Evolutionary conservation across 2,797 vertebrate species (phyloP).

Genomic region (Cyprinella venusta): DNA sequence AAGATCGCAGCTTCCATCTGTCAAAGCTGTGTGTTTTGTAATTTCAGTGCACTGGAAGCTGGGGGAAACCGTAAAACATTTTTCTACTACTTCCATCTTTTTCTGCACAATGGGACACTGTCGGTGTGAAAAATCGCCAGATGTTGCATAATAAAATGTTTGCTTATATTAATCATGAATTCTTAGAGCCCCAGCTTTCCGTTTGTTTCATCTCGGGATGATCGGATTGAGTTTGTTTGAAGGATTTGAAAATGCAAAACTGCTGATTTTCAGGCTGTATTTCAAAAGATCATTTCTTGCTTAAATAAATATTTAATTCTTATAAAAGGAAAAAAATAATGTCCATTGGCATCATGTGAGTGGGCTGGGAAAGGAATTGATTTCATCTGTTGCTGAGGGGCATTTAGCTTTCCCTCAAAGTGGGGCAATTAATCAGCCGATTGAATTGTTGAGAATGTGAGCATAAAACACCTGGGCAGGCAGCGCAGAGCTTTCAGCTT

Average conservation of each 20-base stretch:
- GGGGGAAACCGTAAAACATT: background rate
- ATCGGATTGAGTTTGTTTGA: background rate
- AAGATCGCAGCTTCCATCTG: conserved; percentile 33
- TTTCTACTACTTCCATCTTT: conserved; percentile 15
- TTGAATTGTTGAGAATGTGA: conserved; percentile 72
- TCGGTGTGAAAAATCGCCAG: conserved; percentile 4
- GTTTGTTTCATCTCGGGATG: background rate
- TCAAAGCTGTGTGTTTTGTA: conserved; percentile 32
- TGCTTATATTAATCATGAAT: background rate
- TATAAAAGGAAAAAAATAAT: conserved; percentile 37
- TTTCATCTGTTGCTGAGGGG: conserved; percentile 56
- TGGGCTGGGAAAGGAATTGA: conserved; percentile 63
- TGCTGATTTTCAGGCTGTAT: conserved; percentile 17
- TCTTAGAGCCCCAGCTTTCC: background rate
- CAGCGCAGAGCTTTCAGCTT: conserved; percentile 64
- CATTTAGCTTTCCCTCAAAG: conserved; percentile 62
- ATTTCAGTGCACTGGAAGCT: conserved; percentile 25
- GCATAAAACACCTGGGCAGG: conserved; percentile 72
- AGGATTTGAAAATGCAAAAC: conserved; percentile 9
- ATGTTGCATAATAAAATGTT: conserved; percentile 40
- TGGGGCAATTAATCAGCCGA: conserved; percentile 73
- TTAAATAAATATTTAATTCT: conserved; percentile 43
- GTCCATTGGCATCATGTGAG: conserved; percentile 53
- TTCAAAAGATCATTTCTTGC: background rate
- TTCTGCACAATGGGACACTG: conserved; percentile 28